Conservation (phyloP, 1,140 invertebrate genomes). For the Caenorhabditis latens region DNA sequence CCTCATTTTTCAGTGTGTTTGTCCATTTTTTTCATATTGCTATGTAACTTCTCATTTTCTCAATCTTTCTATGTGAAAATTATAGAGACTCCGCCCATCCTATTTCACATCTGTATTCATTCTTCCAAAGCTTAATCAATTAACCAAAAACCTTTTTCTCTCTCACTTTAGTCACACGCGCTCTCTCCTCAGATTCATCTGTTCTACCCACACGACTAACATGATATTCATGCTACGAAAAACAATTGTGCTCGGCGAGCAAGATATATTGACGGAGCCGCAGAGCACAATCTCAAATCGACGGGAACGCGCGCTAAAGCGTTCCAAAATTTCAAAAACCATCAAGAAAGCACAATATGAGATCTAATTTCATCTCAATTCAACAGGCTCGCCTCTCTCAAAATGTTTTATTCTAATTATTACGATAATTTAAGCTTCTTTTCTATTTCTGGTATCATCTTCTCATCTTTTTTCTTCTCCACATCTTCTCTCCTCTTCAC, state of each 20-base stretch:
- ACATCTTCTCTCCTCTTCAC: neutral
- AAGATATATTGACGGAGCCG: constrained; percentile 39
- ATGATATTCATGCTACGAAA: constrained; percentile 47
- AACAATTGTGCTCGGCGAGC: constrained; percentile 49
- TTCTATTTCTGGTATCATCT: constrained; percentile 53
- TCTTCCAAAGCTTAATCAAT: constrained; percentile 26
- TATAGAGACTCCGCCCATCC: constrained; percentile 4
- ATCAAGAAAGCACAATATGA: constrained; percentile 55
- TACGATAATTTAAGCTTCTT: constrained; percentile 47
- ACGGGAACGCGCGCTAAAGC: neutral
- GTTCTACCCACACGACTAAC: constrained; percentile 12
- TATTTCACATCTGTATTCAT: neutral
- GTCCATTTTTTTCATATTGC: neutral
- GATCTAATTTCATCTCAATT: constrained; percentile 40
- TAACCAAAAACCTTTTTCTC: neutral
- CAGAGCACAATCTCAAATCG: constrained; percentile 18
- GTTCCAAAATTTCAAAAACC: neutral
- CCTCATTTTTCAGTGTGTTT: neutral
- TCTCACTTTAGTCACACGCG: constrained; percentile 2
- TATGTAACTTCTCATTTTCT: constrained; percentile 37
- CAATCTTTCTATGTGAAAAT: constrained; percentile 47
- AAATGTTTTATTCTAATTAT: constrained; percentile 31
- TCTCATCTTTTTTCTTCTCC: constrained; percentile 18
- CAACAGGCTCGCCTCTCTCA: neutral
- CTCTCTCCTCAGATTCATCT: neutral